Base-by-base conservation (phyloP, 2,797 vertebrate species). In the Pangasius larnaudii region DNA sequence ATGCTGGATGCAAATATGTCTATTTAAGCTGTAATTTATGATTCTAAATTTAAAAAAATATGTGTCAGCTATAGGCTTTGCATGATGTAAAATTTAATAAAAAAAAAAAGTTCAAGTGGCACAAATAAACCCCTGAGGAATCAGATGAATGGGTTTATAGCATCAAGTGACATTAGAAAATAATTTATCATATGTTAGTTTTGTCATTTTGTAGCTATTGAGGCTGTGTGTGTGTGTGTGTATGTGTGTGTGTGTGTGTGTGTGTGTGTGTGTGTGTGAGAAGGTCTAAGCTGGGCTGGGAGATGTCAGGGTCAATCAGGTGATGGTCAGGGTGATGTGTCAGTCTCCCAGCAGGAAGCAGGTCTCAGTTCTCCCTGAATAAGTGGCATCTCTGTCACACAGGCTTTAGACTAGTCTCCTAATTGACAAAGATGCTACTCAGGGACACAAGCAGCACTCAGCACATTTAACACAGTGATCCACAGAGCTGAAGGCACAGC, bases 401-500 rank as follows among this genome's bases (percentile, higher is more conserved):
- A 92, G 74, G 71, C 90, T 72, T 85, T 89, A 83, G 88, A 93
- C 93, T 92, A 91, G 91, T 92, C 93, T 93, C 87, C 74, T 90
- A 90, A 93, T 90, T 94, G 94, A 96, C 95, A 96, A 96, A 95
- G 95, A 94, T 95, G 92, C 92, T 92, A 94, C 92, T 94, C 94
- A 95, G 91, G 83, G 88, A 80, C 88, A 72, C 89, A 89, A 90
- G 89, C 91, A 91, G 69, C 11, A 83, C 65, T 94, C 93, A 95
- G 94, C 91, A 88, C 92, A 89, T 95, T 94, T 94, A 94, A 94
- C 93, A 89, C 91, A 91, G 86, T 77, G 91, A 91, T 93, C 93
- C 91, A 90, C 49, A 10, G 0, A 36, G 85, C 93, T 94, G 89
- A 96, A 95, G 92, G 91, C 90, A 89, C 90, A 61, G 86, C 92